phyloP scores from a whole-genome alignment of 1,140 invertebrate genomes.

The Papilio dardanus region DNA sequence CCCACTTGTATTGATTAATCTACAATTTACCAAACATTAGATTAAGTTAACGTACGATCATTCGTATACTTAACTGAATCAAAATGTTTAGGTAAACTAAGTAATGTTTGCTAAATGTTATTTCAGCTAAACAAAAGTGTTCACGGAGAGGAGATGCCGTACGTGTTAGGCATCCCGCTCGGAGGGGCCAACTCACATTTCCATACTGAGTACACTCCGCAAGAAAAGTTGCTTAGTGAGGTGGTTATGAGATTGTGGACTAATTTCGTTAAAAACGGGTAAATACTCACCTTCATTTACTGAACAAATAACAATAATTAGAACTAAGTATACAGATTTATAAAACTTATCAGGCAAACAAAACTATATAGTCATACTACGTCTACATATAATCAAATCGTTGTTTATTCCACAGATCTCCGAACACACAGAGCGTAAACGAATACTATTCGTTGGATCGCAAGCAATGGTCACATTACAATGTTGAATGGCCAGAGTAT shows the following conservation, averaged over 20 bases:
- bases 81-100: too few relatives aligned
- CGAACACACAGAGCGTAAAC: conserved; percentile 85
- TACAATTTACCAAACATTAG: too few relatives aligned
- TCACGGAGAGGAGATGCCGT: conserved; percentile 95
- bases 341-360: background rate
- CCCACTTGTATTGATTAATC: background rate
- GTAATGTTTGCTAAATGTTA: background rate
- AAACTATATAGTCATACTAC: too few relatives aligned
- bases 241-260: conserved; percentile 94
- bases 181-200: conserved; percentile 89
- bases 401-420: conserved; percentile 85
- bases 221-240: conserved; percentile 91
- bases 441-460: conserved; percentile 83
- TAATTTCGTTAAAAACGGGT: conserved; percentile 95
- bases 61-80: too few relatives aligned
- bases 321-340: background rate
- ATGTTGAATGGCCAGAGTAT: conserved; percentile 91
- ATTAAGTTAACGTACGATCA: too few relatives aligned
- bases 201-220: conserved; percentile 87
- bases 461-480: conserved; percentile 86
- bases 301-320: background rate
- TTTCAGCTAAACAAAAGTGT: conserved; percentile 84
- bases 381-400: too few relatives aligned
- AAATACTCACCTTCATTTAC: conserved; percentile 53
- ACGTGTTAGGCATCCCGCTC: conserved; percentile 95